Conservation (phyloP, 2,113 vertebrate genomes). For the Sigmodon hispidus region DNA sequence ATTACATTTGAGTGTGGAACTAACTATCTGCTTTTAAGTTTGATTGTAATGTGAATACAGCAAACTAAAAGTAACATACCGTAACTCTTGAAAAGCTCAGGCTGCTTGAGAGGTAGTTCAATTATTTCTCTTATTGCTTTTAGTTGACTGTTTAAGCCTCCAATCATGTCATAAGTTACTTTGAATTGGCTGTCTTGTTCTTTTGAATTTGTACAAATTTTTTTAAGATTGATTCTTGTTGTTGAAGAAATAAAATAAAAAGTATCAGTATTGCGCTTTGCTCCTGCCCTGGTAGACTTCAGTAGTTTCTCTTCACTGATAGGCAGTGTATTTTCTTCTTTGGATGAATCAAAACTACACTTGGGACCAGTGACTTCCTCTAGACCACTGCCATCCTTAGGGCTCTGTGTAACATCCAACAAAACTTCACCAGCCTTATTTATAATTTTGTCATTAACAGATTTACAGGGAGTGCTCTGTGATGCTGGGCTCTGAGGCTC, state of each 20-base stretch:
- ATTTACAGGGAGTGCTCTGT: constrained; percentile 85
- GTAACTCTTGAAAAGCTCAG: constrained; percentile 92
- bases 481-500: constrained; percentile 66
- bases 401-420: background rate
- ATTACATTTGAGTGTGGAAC: background rate
- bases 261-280: constrained; percentile 80
- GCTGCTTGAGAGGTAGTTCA: constrained; percentile 94
- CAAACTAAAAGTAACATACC: constrained; percentile 84
- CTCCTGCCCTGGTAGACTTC: constrained; percentile 72
- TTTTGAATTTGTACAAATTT: constrained; percentile 33
- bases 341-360: background rate
- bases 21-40: background rate
- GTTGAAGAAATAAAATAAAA: constrained; percentile 92
- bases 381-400: background rate
- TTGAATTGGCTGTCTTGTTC: constrained; percentile 76
- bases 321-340: constrained; percentile 43
- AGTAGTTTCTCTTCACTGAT: constrained; percentile 5
- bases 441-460: constrained; percentile 30
- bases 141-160: constrained; percentile 92
- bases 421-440: constrained; percentile 10
- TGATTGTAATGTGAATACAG: background rate
- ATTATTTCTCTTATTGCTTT: constrained; percentile 93
- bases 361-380: constrained; percentile 9
- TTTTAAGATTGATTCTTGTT: constrained; percentile 87
- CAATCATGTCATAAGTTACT: constrained; percentile 95